Conservation (phyloP, 2,888 invertebrate genomes). For the Cryptocheilus praepositus region DNA sequence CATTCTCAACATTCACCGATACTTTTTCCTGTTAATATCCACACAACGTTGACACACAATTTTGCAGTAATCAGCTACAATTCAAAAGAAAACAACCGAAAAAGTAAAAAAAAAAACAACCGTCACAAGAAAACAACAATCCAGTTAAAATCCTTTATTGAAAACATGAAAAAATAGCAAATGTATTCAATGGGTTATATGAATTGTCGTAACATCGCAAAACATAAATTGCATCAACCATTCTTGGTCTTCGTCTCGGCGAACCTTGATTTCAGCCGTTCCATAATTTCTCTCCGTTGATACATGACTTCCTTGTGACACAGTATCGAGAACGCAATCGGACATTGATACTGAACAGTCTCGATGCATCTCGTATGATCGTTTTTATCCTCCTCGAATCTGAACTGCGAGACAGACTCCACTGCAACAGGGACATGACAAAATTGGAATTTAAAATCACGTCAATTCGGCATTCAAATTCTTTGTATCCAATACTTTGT, state of each 20-base stretch:
- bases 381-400: constrained; percentile 75
- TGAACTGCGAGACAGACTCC: constrained; percentile 79
- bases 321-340: constrained; percentile 77
- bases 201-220: neutral
- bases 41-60: no score
- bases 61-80: no score
- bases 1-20: no score
- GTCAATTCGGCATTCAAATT: neutral
- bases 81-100: no score
- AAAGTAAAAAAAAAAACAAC: no score
- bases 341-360: constrained; percentile 80
- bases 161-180: neutral
- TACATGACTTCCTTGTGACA: constrained; percentile 78
- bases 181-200: no score
- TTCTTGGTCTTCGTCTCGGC: constrained; percentile 20
- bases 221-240: neutral
- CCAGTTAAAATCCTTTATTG: neutral
- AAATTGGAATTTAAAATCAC: constrained; percentile 16
- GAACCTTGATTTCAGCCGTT: constrained; percentile 63
- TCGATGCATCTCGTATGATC: constrained; percentile 78
- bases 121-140: no score
- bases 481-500: no score
- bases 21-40: no score
- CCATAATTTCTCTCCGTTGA: constrained; percentile 73
- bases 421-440: constrained; percentile 75